Evolutionary conservation across 2,797 vertebrate species (phyloP).

Genomic region (Acanthurus lineatus): DNA sequence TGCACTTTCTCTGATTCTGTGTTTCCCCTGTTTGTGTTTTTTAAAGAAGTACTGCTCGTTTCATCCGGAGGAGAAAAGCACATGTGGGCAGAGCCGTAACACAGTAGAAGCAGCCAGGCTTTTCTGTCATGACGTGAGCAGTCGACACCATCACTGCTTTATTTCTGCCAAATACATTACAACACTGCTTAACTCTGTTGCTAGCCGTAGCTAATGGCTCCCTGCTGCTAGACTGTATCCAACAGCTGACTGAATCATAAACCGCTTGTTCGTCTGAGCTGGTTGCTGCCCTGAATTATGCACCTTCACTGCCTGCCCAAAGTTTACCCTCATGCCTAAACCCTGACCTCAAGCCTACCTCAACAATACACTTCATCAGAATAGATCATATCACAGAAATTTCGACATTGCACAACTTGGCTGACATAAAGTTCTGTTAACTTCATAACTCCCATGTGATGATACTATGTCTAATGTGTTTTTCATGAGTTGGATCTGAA

Average conservation of each 20-base stretch:
- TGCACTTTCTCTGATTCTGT: constrained; percentile 12
- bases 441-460: constrained; percentile 39
- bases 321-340: neutral
- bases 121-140: constrained; percentile 72
- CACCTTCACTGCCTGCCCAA: neutral
- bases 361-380: neutral
- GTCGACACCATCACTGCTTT: constrained; percentile 53
- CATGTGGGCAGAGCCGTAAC: constrained; percentile 62
- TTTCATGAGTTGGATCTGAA: constrained; percentile 17
- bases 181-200: constrained; percentile 62
- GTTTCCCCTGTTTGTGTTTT: constrained; percentile 28
- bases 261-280: constrained; percentile 52
- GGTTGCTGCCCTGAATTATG: constrained; percentile 17
- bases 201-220: constrained; percentile 70
- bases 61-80: constrained; percentile 55
- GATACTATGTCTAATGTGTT: constrained; percentile 39
- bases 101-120: constrained; percentile 50
- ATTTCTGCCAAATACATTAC: constrained; percentile 79
- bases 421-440: constrained; percentile 26
- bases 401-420: constrained; percentile 40
- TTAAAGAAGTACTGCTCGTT: constrained; percentile 35
- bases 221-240: constrained; percentile 70
- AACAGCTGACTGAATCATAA: constrained; percentile 66
- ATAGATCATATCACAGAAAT: constrained; percentile 8
- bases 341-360: neutral